Evolutionary conservation across 2,113 vertebrate genomes (phyloP), one percentile per base, ranked within the genome.

Genomic region (Esox niger): DNA sequence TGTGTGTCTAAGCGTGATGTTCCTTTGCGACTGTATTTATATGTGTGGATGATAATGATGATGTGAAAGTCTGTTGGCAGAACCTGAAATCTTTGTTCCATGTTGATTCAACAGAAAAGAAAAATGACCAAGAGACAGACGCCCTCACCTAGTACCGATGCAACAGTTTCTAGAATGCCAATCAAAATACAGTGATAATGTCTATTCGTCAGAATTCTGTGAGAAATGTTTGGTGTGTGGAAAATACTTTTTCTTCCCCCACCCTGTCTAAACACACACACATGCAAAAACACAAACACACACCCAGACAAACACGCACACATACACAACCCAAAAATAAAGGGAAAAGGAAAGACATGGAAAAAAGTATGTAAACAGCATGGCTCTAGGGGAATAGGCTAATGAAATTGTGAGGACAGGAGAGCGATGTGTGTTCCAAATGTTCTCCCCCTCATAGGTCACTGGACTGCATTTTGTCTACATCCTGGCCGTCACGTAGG

Each of bases 381-480:
- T 86, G 82, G 91, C 91, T 92, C 88, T 89, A 82, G 91, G 91
- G 89, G 89, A 21, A 91, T 75, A 26, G 90, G 85, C 86, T 89
- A 91, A 93, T 92, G 91, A 93, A 91, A 88, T 91, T 92, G 90
- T 90, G 88, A 90, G 90, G 91, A 93, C 88, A 93, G 88, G 82
- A 84, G 90, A 90, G n/a, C n/a, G 90, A 90, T 86, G 83, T 84
- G 83, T 87, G 90, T 91, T 91, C 90, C 87, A 91, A 92, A 92
- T 90, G 84, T 92, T 91, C 91, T 89, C 93, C 92, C 93, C 92
- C 91, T 91, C 93, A 92, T 91, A 92, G 91, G 91, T 94, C 94
- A 95, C 91, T 94, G 94, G 93, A 95, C 94, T 94, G 92, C 88
- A 90, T 92, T 93, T n/a, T 93, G 93, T 94, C 94, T 94, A 91